Conservation (phyloP, 2,888 invertebrate species). For the Agriopis leucophaearia region DNA sequence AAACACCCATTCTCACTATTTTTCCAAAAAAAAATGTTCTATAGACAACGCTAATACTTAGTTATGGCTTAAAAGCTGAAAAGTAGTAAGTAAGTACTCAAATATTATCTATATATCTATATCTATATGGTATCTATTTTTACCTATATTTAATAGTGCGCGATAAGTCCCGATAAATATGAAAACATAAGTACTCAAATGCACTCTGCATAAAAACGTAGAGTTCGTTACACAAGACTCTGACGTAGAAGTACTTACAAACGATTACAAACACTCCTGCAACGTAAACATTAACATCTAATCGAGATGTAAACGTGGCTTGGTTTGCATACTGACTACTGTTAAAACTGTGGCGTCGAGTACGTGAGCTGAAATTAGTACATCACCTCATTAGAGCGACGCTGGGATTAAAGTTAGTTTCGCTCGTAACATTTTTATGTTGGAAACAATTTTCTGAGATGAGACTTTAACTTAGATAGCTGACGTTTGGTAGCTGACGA, state of each 20-base stretch:
- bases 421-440: constrained; percentile 2
- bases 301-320: constrained; percentile 5
- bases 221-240: neutral
- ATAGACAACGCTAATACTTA: too few relatives aligned
- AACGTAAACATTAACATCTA: constrained; percentile 20
- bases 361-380: constrained; percentile 17
- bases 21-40: too few relatives aligned
- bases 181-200: neutral
- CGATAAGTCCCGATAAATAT: too few relatives aligned
- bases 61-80: too few relatives aligned
- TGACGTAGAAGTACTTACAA: constrained; percentile 4
- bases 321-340: neutral
- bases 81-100: too few relatives aligned
- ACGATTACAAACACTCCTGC: constrained; percentile 16
- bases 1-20: too few relatives aligned
- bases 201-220: constrained; percentile 1
- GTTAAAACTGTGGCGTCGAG: neutral
- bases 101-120: too few relatives aligned
- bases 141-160: too few relatives aligned
- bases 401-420: constrained; percentile 13
- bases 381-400: constrained; percentile 23
- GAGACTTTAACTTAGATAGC: neutral
- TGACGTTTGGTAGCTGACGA: too few relatives aligned
- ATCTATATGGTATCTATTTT: too few relatives aligned
- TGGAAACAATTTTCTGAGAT: constrained; percentile 1